Evolutionary conservation across 1,140 invertebrate species (phyloP).

Genomic region (Brachystomella parvula): DNA sequence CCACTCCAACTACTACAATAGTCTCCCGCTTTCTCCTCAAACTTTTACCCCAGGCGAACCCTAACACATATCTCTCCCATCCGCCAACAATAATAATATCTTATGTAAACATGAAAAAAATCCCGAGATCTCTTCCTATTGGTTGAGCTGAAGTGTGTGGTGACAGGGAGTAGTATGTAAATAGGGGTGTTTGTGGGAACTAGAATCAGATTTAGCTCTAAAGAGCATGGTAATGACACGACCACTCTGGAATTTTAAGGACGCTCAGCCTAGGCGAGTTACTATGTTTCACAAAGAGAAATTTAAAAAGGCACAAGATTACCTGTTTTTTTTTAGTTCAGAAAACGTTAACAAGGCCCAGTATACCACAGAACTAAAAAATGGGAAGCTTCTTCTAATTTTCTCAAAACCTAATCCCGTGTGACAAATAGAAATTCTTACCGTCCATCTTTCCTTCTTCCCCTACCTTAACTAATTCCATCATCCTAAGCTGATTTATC

Average conservation of each 20-base stretch:
- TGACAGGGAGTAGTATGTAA: conserved; percentile 7
- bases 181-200: not conserved
- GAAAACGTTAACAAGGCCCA: not conserved
- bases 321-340: not conserved
- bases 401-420: not conserved
- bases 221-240: no score
- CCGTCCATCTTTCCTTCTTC: not conserved
- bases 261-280: not conserved
- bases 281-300: not conserved
- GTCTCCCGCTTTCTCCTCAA: not conserved
- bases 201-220: no score
- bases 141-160: not conserved
- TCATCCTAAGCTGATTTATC: not conserved
- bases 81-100: no score
- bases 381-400: not conserved
- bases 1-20: not conserved
- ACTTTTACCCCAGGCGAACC: not conserved
- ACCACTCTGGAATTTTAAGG: not conserved
- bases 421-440: not conserved
- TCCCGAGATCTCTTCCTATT: not conserved
- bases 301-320: not conserved
- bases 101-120: conserved; percentile 5
- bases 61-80: conserved; percentile 4
- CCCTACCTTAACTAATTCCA: not conserved
- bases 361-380: not conserved